phyloP scores from a whole-genome alignment of 2,888 invertebrate species.

The Cancer borealis region DNA sequence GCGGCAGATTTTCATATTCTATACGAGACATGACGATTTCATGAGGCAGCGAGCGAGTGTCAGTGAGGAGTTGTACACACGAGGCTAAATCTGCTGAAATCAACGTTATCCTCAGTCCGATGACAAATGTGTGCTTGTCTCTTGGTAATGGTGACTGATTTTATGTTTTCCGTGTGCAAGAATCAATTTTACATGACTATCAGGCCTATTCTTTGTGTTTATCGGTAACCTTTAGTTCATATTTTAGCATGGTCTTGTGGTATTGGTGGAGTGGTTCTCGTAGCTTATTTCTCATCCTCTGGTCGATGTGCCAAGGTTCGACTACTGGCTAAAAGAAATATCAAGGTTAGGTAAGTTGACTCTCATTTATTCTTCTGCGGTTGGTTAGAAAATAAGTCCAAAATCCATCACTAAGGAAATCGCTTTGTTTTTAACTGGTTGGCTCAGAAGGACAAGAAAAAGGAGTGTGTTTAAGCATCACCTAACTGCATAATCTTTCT shows the following conservation, averaged over 20 bases:
- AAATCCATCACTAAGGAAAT: too few species aligned
- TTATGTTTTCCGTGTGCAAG: neutral
- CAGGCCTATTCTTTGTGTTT: neutral
- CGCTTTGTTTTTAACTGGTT: too few species aligned
- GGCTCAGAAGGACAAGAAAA: too few species aligned
- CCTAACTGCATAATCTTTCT: neutral
- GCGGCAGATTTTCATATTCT: conserved; percentile 36
- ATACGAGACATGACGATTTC: conserved; percentile 4
- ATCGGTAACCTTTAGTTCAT: too few species aligned
- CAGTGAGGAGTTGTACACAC: neutral
- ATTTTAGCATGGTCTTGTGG: too few species aligned
- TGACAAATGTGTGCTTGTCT: conserved; percentile 18
- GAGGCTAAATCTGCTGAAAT: conserved; percentile 15
- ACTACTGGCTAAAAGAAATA: too few species aligned
- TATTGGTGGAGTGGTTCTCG: too few species aligned
- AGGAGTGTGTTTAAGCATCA: too few species aligned
- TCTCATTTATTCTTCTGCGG: neutral
- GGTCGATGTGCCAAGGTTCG: too few species aligned
- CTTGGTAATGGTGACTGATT: neutral
- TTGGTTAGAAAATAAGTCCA: too few species aligned
- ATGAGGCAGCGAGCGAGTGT: neutral
- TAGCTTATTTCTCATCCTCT: too few species aligned
- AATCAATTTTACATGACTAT: neutral
- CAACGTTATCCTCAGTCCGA: neutral
- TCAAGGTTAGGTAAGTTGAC: too few species aligned